These are phyloP conservation scores for Amblyopsis hoosieri DNA, from an alignment of 2,797 vertebrate genomes.

Conservation along the genomic window DNA sequence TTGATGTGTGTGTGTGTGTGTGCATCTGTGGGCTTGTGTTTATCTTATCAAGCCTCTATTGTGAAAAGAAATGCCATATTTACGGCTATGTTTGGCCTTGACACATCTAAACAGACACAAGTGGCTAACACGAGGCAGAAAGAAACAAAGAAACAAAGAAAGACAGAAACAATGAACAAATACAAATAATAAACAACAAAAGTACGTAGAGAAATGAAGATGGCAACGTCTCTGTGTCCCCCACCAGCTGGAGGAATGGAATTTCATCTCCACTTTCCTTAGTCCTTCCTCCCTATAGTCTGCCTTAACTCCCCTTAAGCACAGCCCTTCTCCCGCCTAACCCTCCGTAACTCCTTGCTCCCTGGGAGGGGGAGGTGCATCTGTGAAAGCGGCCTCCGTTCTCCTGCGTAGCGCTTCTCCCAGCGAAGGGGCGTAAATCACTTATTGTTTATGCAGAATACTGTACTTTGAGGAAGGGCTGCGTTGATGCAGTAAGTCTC, in stretches of 20 bases:
- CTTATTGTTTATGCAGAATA: not conserved
- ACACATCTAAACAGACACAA: not conserved
- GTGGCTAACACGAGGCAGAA: not conserved
- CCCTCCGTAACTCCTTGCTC: slow-evolving; percentile 15
- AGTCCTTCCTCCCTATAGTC: slow-evolving; percentile 38
- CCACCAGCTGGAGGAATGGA: slow-evolving; percentile 54
- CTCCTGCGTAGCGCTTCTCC: no score
- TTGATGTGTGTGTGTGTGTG: not conserved
- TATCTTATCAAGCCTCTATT: no score
- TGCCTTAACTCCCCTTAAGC: slow-evolving; percentile 43
- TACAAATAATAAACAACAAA: not conserved
- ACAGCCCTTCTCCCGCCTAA: slow-evolving; percentile 44
- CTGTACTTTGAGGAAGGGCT: not conserved
- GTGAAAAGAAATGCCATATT: not conserved
- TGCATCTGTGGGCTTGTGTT: not conserved
- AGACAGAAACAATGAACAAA: not conserved
- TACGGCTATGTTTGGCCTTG: not conserved
- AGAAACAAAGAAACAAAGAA: not conserved
- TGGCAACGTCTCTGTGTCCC: slow-evolving; percentile 26
- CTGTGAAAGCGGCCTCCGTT: no score
- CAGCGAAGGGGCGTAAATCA: not conserved
- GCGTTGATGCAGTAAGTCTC: slow-evolving; percentile 21
- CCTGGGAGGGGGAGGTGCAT: slow-evolving; percentile 40
- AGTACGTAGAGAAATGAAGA: not conserved
- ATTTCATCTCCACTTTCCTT: slow-evolving; percentile 50